Base-by-base conservation (phyloP, 2,797 vertebrate species). In the Benthosema pterotum region DNA sequence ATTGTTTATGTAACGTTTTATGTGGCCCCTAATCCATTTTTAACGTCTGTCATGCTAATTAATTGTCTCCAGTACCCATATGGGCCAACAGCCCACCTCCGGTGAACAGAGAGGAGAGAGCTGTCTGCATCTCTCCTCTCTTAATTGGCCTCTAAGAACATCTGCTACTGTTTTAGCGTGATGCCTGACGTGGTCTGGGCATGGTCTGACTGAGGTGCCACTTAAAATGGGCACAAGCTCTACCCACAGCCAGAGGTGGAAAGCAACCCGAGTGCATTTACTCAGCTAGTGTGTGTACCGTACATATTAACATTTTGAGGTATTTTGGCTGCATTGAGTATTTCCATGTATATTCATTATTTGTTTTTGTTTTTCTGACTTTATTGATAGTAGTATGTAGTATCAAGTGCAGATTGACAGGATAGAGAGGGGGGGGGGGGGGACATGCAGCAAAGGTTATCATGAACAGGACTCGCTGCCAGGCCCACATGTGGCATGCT, bases 101-200 rank as follows among this genome's bases (percentile, higher is more conserved):
- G 75, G 79, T 77, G 80, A 68, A 63, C 69, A 56, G 49, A 43
- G 38, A 16, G 43, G 38, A 52, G 47, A 5, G 65, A 71, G 79
- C 79, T 79, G 78, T 79, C 78, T 75, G 65, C 65, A 57, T 82
- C 66, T 54, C 69, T 71, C 49, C 8, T 47, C 14, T 48, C 17
- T 82, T 90, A 90, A 91, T 90, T 91, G 83, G 87, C 82, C 65
- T 70, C 63, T 67, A 43, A 78, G 75, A 89, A 89, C 90, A 91
- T 89, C 86, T 90, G 90, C 87, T 88, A 79, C 70, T 71, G 83
- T 77, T 88, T 86, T 79, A 82, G 78, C 66, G 6, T 61, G 82
- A 78, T 60, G 79, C 75, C 73, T 59, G 49, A 67, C 67, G 80
- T 78, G 77, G 77, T 70, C 71, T 70, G 66, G 69, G 72, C 70